Percentiles rank a stretch among this genome's conserved stretches.
These are phyloP conservation scores for Limenitis arthemis DNA, from an alignment of 2,888 invertebrate genomes.

Conservation along the genomic window DNA sequence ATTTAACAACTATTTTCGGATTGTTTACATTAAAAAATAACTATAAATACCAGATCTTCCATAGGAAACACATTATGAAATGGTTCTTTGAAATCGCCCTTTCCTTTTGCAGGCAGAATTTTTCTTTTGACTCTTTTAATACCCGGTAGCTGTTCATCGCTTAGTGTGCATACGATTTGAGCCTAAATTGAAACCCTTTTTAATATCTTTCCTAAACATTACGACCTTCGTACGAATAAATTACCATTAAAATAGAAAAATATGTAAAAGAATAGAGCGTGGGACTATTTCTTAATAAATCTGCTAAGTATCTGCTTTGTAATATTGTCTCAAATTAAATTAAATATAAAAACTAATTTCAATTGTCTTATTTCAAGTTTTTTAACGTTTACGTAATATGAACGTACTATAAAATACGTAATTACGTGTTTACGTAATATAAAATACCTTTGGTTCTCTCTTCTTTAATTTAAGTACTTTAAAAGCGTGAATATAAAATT, in stretches of 20 bases:
- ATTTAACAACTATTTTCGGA: too few species aligned
- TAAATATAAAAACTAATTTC: too few species aligned
- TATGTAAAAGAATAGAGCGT: background rate
- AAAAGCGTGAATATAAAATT: slow-evolving; percentile 73
- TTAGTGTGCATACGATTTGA: slow-evolving; percentile 53
- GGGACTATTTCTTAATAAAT: too few species aligned
- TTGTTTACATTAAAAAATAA: too few species aligned
- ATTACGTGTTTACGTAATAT: background rate
- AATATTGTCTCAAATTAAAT: too few species aligned
- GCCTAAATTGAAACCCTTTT: slow-evolving; percentile 30
- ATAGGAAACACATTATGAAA: slow-evolving; percentile 43
- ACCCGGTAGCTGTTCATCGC: slow-evolving; percentile 46
- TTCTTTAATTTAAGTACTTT: slow-evolving; percentile 71
- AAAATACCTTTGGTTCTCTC: slow-evolving; percentile 45
- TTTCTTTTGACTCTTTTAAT: slow-evolving; percentile 36
- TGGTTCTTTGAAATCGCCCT: slow-evolving; percentile 45
- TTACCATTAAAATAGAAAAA: background rate
- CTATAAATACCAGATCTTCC: slow-evolving; percentile 34
- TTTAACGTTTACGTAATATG: background rate
- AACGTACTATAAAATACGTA: slow-evolving; percentile 31
- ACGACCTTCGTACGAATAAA: background rate
- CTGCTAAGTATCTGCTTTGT: too few species aligned
- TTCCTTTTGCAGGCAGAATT: slow-evolving; percentile 36
- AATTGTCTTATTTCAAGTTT: too few species aligned
- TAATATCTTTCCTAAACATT: background rate